A percentile compares a stretch with the other conserved stretches of the same genome.
These are phyloP conservation scores for Opisthograptis luteolata DNA, from an alignment of 2,888 invertebrate species.

Conservation along the genomic window DNA sequence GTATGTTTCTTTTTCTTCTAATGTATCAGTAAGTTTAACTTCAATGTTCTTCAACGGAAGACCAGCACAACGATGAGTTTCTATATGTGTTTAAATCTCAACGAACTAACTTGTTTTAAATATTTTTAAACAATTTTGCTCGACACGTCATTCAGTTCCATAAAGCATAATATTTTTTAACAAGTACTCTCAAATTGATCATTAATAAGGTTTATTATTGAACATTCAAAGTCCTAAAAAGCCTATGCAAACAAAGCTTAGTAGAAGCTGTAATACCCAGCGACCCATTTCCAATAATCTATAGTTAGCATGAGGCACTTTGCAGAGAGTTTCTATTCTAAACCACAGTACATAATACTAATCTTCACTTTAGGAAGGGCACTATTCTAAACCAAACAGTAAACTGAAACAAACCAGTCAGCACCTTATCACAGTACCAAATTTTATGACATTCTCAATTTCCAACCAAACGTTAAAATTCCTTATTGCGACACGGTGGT, in stretches of 20 bases:
- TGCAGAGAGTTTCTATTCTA: conserved; percentile 3
- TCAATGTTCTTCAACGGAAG: too few species aligned
- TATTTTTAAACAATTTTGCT: too few species aligned
- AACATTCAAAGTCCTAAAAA: too few species aligned
- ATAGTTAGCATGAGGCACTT: neutral
- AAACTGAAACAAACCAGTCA: neutral
- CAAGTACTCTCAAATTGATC: too few species aligned
- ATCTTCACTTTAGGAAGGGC: conserved; percentile 23
- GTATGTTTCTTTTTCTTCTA: too few species aligned
- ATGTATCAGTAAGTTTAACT: too few species aligned
- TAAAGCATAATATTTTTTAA: too few species aligned
- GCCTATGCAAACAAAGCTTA: conserved; percentile 9
- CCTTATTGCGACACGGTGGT: conserved; percentile 8
- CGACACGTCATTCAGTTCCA: too few species aligned
- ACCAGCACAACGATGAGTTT: too few species aligned
- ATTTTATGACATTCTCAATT: neutral
- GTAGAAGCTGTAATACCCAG: conserved; percentile 1
- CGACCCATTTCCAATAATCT: conserved; percentile 14
- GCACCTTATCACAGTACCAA: conserved; percentile 1
- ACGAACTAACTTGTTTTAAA: too few species aligned
- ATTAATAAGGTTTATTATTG: too few species aligned
- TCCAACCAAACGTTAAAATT: neutral
- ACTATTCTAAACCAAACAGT: conserved; percentile 11
- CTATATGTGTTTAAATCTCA: too few species aligned
- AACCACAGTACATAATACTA: conserved; percentile 15